Base-by-base conservation (phyloP, 2,113 vertebrate species). In the Pelodiscus sinensis region DNA sequence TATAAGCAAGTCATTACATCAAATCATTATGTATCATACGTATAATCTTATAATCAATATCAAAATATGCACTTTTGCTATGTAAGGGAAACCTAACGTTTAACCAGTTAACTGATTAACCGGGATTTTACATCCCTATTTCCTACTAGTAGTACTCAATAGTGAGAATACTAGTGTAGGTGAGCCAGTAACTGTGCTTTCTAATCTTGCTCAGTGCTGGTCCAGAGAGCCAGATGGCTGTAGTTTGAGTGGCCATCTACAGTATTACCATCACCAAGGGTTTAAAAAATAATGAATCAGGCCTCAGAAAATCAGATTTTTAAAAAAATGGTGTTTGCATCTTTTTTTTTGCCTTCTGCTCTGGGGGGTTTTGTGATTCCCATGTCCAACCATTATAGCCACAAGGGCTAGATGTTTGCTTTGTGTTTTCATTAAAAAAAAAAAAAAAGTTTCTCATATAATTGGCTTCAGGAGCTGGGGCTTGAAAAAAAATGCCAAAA, bases 121-220 rank as follows among this genome's bases (percentile, higher is more conserved):
- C 5, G 38, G 38, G 38, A 44, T 44, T 44, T 44, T 44, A 44
- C 38, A 44, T 44, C 38, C 38, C 38, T 44, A 44, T 35, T 44
- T 75, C 38, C 22, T 25, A 50, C 22, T 22, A 21, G 19, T 38
- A 38, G 19, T 65, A 15, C 29, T 31, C 19, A 21, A 18, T 12
- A 56, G 58, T 65, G 75, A 75, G 80, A 75, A 8, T 9, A 13
- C 35, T 18, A 0, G 22, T 82, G 68, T 1, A 0, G 12, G 2
- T 6, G 1, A 1, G 38, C 57, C 86, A 62, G 10, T 71, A 25
- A 0, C 0, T 6, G 35, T 60, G 22, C 14, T 27, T 50, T 79
- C 68, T 79, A 35, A 31, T 56, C 79, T 84, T 14, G 4, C 79
- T 6, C 31, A 19, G 83, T 75, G 24, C 68, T 51, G 44, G 55